Conservation (phyloP, 2,797 vertebrate species). For the Adrianichthys oophorus region DNA sequence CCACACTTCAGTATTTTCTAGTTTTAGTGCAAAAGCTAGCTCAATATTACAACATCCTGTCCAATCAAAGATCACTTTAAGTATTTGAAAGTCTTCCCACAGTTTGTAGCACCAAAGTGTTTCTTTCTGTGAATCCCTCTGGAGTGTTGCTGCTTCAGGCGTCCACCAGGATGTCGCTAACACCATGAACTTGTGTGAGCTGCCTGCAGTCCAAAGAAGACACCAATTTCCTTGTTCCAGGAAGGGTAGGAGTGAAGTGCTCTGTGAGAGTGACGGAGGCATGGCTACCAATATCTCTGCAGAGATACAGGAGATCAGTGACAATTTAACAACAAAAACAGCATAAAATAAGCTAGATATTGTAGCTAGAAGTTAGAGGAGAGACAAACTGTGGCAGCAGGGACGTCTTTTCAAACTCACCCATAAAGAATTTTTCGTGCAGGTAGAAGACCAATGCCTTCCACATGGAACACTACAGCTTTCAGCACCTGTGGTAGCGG, state of each 20-base stretch:
- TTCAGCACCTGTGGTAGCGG: constrained; percentile 81
- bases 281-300: constrained; percentile 73
- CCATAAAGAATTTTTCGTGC: constrained; percentile 57
- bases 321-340: constrained; percentile 28
- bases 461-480: constrained; percentile 80
- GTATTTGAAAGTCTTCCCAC: no score
- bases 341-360: constrained; percentile 3
- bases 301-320: constrained; percentile 50
- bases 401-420: constrained; percentile 36
- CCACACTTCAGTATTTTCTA: no score
- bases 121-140: constrained; percentile 11
- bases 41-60: no score
- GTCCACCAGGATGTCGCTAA: constrained; percentile 66
- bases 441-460: constrained; percentile 84
- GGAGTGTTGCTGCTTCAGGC: constrained; percentile 12
- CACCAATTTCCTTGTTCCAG: constrained; percentile 84
- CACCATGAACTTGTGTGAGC: constrained; percentile 88
- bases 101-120: not conserved
- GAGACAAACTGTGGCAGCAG: no score
- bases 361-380: not conserved
- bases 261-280: constrained; percentile 77
- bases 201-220: constrained; percentile 86
- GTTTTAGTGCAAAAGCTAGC: no score
- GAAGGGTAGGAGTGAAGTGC: constrained; percentile 78
- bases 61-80: no score